Evolutionary conservation across 2,888 invertebrate species (phyloP).

Genomic region (Hydropsyche betteni): DNA sequence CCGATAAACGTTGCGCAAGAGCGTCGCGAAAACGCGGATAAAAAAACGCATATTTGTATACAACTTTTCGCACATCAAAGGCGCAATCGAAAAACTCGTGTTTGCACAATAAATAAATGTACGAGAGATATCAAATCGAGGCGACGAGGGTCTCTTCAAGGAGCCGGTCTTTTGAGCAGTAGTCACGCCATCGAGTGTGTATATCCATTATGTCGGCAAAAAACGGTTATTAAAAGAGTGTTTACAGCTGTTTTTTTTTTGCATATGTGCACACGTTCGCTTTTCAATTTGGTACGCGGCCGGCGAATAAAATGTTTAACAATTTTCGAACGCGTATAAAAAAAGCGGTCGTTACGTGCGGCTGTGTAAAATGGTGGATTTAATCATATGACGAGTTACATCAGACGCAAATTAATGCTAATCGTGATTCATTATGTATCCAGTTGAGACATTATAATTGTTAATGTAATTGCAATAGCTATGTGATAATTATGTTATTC

Average conservation of each 20-base stretch:
- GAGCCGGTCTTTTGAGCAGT: conserved; percentile 2
- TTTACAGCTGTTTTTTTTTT: conserved; percentile 10
- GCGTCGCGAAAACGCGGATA: too few relatives aligned
- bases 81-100: not conserved
- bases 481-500: conserved; percentile 33
- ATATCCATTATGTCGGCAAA: conserved; percentile 17
- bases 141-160: not conserved
- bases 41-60: too few relatives aligned
- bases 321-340: not conserved
- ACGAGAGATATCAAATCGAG: conserved; percentile 24
- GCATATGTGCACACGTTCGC: not conserved
- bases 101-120: conserved; percentile 5
- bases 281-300: conserved; percentile 9
- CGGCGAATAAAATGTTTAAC: not conserved
- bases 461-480: conserved; percentile 25
- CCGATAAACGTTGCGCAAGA: too few relatives aligned
- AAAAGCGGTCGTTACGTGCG: not conserved
- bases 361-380: conserved; percentile 13
- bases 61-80: too few relatives aligned
- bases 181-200: conserved; percentile 24
- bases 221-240: conserved; percentile 9
- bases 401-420: conserved; percentile 29
- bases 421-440: conserved; percentile 29
- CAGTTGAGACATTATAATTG: conserved; percentile 31
- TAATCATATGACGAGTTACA: conserved; percentile 25